Conservation (phyloP, 2,797 vertebrate genomes). For the Helarctos malayanus region DNA sequence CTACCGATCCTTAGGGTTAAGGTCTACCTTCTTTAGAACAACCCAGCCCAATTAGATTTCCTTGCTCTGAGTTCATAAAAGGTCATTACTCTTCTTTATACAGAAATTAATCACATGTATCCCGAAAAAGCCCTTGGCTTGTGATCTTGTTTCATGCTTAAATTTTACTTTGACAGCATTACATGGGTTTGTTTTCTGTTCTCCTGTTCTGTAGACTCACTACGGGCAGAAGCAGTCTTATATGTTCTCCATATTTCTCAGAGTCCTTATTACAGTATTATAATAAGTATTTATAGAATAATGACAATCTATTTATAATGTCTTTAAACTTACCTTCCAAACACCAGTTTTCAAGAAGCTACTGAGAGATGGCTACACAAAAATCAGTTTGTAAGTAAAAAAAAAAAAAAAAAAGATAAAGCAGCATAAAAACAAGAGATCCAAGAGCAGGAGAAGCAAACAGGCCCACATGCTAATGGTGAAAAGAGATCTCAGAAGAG, state of each 20-base stretch:
- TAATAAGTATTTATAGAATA: not conserved
- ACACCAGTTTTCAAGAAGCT: slow-evolving; percentile 21
- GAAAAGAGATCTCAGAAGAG: not conserved
- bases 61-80: not conserved
- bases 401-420: not conserved
- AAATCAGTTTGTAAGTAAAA: not conserved
- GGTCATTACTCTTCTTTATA: not conserved
- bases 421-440: not conserved
- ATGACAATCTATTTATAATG: not conserved
- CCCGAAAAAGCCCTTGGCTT: slow-evolving; percentile 28
- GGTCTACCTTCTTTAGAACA: not conserved
- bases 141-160: not conserved
- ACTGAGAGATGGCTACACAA: not conserved
- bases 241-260: not conserved
- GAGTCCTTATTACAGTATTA: not conserved
- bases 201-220: not conserved
- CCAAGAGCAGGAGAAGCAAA: not conserved
- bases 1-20: not conserved
- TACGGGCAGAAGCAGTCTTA: not conserved
- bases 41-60: not conserved
- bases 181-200: not conserved
- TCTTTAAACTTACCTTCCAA: slow-evolving; percentile 24
- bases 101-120: not conserved
- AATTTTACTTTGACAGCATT: slow-evolving; percentile 17
- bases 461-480: not conserved